These are phyloP conservation scores for Apteryx owenii DNA, from an alignment of 2,113 vertebrate species.

Conservation along the genomic window DNA sequence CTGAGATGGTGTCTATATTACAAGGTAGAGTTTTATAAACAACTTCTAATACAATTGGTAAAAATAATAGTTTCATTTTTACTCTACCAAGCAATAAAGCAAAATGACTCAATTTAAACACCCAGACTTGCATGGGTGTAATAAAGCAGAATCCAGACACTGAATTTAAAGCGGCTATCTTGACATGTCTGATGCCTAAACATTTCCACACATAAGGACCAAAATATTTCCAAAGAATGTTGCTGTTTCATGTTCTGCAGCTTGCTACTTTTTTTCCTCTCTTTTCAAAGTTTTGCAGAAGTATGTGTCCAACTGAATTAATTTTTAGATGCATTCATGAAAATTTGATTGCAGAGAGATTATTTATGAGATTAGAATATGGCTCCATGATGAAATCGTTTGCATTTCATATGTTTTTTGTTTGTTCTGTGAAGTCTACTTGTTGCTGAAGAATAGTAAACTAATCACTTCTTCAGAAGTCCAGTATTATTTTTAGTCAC, in stretches of 20 bases:
- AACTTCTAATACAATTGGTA: background rate
- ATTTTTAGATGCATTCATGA: background rate
- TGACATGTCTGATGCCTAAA: background rate
- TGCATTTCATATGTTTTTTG: background rate
- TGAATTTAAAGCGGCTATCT: constrained; percentile 11
- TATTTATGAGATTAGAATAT: background rate
- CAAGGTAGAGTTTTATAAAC: background rate
- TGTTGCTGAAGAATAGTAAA: background rate
- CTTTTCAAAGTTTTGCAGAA: background rate
- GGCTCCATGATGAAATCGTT: background rate
- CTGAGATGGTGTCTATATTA: background rate
- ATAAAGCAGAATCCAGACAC: background rate
- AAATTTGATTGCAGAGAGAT: background rate
- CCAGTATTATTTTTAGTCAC: background rate
- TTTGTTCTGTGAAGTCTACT: background rate
- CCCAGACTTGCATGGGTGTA: background rate
- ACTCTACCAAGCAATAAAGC: background rate
- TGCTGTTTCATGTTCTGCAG: background rate
- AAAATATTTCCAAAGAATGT: background rate
- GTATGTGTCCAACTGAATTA: background rate
- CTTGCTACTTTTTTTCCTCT: background rate
- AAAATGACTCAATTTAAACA: background rate
- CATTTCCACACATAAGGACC: background rate
- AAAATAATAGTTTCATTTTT: background rate
- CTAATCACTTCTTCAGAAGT: background rate